phyloP scores from a whole-genome alignment of 2,113 vertebrate genomes.

The Anoura caudifer region DNA sequence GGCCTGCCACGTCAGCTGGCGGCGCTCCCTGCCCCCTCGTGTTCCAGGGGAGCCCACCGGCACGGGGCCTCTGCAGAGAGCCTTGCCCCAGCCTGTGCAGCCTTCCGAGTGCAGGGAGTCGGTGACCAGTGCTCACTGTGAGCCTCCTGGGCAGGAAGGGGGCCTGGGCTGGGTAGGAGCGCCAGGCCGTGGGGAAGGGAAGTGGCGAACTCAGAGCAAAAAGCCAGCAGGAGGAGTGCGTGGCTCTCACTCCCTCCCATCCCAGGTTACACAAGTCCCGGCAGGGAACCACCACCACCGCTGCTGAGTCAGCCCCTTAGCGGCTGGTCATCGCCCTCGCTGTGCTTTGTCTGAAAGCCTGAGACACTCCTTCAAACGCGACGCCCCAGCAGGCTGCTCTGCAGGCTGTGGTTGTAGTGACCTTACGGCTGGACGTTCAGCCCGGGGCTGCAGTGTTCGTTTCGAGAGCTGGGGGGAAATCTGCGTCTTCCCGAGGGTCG shows the following conservation, averaged over 20 bases:
- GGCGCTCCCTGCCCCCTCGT: not conserved
- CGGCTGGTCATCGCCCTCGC: not conserved
- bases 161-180: not conserved
- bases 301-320: not conserved
- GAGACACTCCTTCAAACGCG: not conserved
- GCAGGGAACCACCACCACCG: not conserved
- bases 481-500: not conserved
- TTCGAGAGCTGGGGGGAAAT: not conserved
- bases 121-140: not conserved
- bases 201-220: not conserved
- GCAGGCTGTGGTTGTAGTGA: not conserved
- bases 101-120: not conserved
- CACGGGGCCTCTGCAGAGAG: not conserved
- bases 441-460: not conserved
- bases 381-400: not conserved
- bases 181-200: not conserved
- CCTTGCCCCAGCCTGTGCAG: not conserved
- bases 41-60: slow-evolving; percentile 4
- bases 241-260: not conserved
- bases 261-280: not conserved
- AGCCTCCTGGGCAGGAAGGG: not conserved
- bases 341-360: not conserved
- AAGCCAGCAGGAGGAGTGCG: not conserved
- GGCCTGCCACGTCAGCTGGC: slow-evolving; percentile 62
- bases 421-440: not conserved